Evolutionary conservation across 2,888 invertebrate species (phyloP).

Genomic region (Eupithecia exiguata): DNA sequence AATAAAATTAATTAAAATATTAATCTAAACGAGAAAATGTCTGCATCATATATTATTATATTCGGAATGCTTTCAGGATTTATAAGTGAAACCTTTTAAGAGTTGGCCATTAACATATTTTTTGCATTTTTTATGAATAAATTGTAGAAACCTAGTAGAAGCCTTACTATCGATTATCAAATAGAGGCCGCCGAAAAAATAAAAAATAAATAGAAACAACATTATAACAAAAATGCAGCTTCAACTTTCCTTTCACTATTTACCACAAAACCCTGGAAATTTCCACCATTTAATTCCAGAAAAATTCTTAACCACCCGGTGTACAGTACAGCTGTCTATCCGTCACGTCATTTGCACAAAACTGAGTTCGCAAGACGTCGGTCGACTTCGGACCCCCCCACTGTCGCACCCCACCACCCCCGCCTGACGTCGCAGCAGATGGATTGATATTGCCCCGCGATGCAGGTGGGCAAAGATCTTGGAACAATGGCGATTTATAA

Average conservation of each 20-base stretch:
- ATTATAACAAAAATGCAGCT: neutral
- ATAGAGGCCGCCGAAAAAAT: neutral
- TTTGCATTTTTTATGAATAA: too few relatives aligned
- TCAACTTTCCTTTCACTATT: neutral
- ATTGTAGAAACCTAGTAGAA: too few relatives aligned
- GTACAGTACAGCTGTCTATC: constrained; percentile 39
- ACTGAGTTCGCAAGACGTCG: constrained; percentile 77
- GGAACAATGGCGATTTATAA: constrained; percentile 70
- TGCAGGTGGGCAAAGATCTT: constrained; percentile 78
- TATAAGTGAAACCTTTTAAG: neutral
- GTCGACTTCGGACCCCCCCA: constrained; percentile 58
- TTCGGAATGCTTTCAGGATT: neutral
- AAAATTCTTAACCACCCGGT: neutral
- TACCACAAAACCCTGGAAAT: neutral
- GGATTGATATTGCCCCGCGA: constrained; percentile 76
- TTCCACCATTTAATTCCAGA: neutral
- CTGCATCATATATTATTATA: neutral
- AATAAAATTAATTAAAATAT: neutral
- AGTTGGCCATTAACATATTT: too few relatives aligned
- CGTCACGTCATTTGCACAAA: constrained; percentile 78
- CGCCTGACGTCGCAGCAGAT: constrained; percentile 64
- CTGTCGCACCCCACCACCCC: constrained; percentile 41
- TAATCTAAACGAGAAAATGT: neutral
- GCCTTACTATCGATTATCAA: too few relatives aligned
- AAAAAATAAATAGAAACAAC: neutral